Evolutionary conservation across 2,888 invertebrate species (phyloP).

Genomic region (Lochmaea crataegi): DNA sequence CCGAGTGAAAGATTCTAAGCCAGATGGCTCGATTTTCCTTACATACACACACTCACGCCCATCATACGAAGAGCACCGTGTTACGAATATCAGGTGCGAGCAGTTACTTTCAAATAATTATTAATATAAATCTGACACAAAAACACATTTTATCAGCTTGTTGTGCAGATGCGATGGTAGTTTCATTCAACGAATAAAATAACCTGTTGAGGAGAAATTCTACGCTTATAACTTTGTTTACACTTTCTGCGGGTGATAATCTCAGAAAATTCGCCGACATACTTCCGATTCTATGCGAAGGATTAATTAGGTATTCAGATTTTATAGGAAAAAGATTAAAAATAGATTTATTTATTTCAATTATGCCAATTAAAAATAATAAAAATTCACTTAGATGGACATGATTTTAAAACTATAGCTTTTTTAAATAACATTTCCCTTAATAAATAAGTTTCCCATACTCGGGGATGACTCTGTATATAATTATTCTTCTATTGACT

Average conservation of each 20-base stretch:
- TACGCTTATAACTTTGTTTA: slow-evolving; percentile 1
- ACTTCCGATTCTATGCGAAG: neutral
- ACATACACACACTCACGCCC: neutral
- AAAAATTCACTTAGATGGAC: too few relatives aligned
- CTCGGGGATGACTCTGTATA: too few relatives aligned
- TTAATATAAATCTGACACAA: slow-evolving; percentile 25
- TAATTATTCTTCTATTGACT: too few relatives aligned
- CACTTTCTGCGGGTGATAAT: slow-evolving; percentile 11
- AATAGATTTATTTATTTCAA: too few relatives aligned
- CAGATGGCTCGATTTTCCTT: neutral
- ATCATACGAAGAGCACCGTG: neutral
- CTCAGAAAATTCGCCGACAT: neutral
- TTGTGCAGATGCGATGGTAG: neutral
- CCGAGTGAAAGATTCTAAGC: neutral
- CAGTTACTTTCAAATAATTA: slow-evolving; percentile 24
- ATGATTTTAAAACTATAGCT: too few relatives aligned
- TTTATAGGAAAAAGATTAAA: too few relatives aligned
- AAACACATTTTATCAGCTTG: slow-evolving; percentile 16
- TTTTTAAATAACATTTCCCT: too few relatives aligned
- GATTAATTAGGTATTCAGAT: too few relatives aligned
- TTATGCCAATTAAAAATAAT: too few relatives aligned
- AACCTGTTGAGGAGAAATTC: slow-evolving; percentile 26
- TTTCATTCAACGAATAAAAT: slow-evolving; percentile 19
- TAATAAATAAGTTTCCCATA: too few relatives aligned
- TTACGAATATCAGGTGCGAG: slow-evolving; percentile 6